Conservation (phyloP, 2,797 vertebrate genomes). For the Pachyuromys duprasi region DNA sequence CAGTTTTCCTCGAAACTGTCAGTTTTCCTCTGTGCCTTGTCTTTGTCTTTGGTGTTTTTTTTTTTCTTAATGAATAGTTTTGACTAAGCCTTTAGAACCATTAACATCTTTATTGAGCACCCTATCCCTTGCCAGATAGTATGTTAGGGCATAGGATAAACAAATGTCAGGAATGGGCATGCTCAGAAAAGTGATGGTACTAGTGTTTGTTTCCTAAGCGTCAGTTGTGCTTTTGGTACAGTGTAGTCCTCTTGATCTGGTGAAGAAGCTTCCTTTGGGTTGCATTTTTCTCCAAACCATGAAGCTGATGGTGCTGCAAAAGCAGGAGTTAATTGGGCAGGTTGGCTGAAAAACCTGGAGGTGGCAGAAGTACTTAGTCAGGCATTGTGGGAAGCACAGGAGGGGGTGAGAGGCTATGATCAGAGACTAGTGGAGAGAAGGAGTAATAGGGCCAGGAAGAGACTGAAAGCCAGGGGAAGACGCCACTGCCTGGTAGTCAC, state of each 20-base stretch:
- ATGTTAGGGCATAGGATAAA: background rate
- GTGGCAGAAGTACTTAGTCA: background rate
- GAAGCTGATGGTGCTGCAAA: background rate
- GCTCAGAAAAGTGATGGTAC: background rate
- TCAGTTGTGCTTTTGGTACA: background rate
- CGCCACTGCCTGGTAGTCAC: background rate
- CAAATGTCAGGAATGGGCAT: background rate
- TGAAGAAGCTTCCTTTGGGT: background rate
- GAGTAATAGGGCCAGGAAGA: background rate
- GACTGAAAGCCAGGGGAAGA: background rate
- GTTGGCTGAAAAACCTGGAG: background rate
- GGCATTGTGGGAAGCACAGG: background rate
- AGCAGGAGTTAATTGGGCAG: background rate
- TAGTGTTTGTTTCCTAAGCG: background rate
- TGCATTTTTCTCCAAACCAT: background rate
- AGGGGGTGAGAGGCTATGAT: background rate
- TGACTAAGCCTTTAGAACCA: slow-evolving; percentile 39
- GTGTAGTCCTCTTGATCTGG: background rate
- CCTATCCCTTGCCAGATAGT: background rate
- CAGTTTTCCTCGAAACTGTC: background rate
- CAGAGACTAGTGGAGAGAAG: background rate
- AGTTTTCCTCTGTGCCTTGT: too few relatives aligned
- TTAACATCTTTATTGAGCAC: slow-evolving; percentile 1
- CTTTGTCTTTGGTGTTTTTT: background rate
- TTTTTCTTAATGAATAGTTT: background rate